Conservation (phyloP, 2,113 vertebrate genomes). For the Numida meleagris region DNA sequence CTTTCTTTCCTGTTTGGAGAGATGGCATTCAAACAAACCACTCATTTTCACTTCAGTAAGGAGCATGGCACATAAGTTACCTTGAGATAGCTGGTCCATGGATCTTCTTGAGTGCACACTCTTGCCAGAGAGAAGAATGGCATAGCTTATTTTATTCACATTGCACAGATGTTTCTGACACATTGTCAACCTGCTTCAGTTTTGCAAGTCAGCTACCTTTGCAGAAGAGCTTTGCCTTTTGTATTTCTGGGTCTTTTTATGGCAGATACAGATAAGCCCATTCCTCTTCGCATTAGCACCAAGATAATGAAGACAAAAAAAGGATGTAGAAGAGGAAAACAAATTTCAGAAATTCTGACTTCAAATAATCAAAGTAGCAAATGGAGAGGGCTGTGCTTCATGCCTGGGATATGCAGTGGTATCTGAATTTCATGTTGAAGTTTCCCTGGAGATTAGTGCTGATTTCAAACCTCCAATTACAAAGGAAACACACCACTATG, state of each 20-base stretch:
- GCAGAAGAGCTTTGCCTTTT: not conserved
- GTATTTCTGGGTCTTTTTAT: not conserved
- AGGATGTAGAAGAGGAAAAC: not conserved
- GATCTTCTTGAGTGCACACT: not conserved
- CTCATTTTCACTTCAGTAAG: not conserved
- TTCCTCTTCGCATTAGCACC: not conserved
- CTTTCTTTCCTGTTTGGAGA: not conserved
- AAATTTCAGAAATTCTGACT: not conserved
- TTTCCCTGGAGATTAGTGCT: not conserved
- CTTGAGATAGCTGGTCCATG: not conserved
- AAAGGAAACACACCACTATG: not conserved
- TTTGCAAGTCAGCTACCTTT: not conserved
- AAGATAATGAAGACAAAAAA: not conserved
- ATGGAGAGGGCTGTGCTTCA: not conserved
- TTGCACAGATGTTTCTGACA: not conserved
- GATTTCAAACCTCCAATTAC: not conserved
- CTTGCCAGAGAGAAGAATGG: not conserved
- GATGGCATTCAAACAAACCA: not conserved
- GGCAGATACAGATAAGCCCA: not conserved
- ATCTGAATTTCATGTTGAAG: not conserved
- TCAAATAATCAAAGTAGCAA: not conserved
- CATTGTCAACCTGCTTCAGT: not conserved
- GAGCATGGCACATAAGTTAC: not conserved
- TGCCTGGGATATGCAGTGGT: accelerated
- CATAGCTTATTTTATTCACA: not conserved